Percentiles rank a stretch among this genome's conserved stretches.
phyloP scores from a whole-genome alignment of 2,797 vertebrate genomes.

The Gephyroberyx darwinii region DNA sequence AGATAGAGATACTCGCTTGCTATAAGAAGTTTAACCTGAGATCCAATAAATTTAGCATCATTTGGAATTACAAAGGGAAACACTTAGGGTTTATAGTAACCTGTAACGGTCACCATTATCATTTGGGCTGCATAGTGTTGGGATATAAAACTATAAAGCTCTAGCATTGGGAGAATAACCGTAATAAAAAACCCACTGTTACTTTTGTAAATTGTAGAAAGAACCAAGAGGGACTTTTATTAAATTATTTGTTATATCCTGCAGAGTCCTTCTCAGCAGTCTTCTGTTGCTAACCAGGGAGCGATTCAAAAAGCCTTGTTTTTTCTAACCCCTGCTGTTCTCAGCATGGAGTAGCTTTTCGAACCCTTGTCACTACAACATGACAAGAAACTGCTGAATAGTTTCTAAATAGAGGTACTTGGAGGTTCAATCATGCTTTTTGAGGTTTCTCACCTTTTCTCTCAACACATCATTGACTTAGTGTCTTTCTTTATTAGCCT shows the following conservation, averaged over 20 bases:
- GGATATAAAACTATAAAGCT: background rate
- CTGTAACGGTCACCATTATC: background rate
- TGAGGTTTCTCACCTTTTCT: background rate
- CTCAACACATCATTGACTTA: too few species aligned
- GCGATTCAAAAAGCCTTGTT: conserved; percentile 53
- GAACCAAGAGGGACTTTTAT: background rate
- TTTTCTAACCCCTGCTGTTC: conserved; percentile 66
- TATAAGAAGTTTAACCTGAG: conserved; percentile 12
- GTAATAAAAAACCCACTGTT: background rate
- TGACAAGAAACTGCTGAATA: conserved; percentile 11
- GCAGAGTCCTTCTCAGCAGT: background rate
- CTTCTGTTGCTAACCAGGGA: conserved; percentile 23
- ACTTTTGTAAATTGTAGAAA: background rate
- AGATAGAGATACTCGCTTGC: background rate
- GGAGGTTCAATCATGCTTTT: background rate
- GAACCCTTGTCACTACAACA: conserved; percentile 24
- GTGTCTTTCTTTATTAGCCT: background rate
- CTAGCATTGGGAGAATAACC: background rate
- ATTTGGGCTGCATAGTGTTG: background rate
- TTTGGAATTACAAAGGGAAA: conserved; percentile 7
- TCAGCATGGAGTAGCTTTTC: conserved; percentile 57
- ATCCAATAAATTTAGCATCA: conserved; percentile 26
- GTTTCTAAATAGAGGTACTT: conserved; percentile 1
- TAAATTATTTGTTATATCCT: background rate
- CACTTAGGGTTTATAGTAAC: background rate